Evolutionary conservation across 2,888 invertebrate species (phyloP), one percentile per base, ranked within the genome.

Genomic region (Emmelina monodactyla): DNA sequence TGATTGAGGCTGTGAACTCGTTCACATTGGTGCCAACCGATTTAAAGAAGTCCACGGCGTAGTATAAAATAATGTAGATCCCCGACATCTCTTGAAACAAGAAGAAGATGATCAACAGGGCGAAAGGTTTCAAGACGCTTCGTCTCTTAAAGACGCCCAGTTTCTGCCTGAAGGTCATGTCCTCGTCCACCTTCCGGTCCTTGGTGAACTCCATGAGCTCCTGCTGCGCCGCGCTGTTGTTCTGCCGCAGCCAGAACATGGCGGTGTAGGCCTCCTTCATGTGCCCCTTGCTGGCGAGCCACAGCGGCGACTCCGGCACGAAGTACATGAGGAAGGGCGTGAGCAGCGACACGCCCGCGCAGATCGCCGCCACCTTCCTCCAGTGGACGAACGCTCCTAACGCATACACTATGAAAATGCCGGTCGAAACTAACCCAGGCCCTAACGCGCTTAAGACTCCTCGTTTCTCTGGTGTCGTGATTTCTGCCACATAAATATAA

Each of bases 81-180:
- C 89, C 89, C 0, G 87, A 87, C 52, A 88, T 76, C 55, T 88
- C 88, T 78, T 89, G 89, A 46, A 86, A 82, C 7, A 85, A 62
- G 53, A 88, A 85, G 64, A 89, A 88, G 0, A 81, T 58, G 2
- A 88, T 78, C 1, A 89, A 64, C 14, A 88, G 73, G 2, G 82
- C 55, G 58, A 89, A 88, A 0, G 89, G 89, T 51, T 87, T 88
- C 43, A 88, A 64, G 0, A 87, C 86, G 41, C 79, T 82, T 6
- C 84, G 68, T 33, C 79, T 69, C 34, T 76, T 75, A 47, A 82
- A 71, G 2, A 79, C 53, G 1, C 59, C 58, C 9, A 80, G 48
- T 46, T 79, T 80, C 38, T 79, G 59, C 38, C 47, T 61, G 38
- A 80, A 64, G 0, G 58, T 55, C 72, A 72, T 72, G 1, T 51